phyloP scores from a whole-genome alignment of 2,797 vertebrate species.

The Hoplostethus atlanticus region DNA sequence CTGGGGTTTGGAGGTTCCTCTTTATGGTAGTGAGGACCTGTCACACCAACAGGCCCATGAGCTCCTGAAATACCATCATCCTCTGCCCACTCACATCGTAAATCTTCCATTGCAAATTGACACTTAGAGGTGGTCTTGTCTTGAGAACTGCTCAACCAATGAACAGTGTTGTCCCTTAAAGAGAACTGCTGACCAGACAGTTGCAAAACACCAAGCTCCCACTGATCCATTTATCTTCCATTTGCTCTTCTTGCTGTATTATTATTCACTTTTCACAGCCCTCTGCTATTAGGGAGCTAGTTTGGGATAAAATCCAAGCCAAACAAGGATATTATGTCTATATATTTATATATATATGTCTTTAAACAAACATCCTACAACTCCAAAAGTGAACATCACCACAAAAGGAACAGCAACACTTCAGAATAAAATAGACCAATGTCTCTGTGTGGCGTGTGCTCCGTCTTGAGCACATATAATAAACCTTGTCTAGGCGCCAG shows the following conservation, averaged over 20 bases:
- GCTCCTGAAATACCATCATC: conserved; percentile 68
- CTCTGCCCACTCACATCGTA: conserved; percentile 49
- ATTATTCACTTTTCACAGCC: conserved; percentile 51
- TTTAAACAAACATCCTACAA: no score
- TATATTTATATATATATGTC: no score
- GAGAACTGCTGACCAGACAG: no score
- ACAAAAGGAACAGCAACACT: conserved; percentile 20
- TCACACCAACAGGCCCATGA: conserved; percentile 28
- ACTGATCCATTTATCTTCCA: no score
- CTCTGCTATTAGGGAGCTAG: background rate
- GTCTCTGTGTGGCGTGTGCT: background rate
- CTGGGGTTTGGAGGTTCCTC: conserved; percentile 23
- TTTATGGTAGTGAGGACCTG: conserved; percentile 61
- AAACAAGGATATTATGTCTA: conserved; percentile 53
- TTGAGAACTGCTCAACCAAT: no score
- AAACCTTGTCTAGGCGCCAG: no score
- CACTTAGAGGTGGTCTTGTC: conserved; percentile 6
- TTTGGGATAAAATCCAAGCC: no score
- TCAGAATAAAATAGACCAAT: background rate
- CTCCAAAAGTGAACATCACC: conserved; percentile 45
- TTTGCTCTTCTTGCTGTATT: background rate
- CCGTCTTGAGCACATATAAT: no score
- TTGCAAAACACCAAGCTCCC: no score
- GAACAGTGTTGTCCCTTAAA: no score
- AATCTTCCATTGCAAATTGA: conserved; percentile 22